A percentile compares a stretch with the other conserved stretches of the same genome.
Conservation (phyloP, 1,140 invertebrate genomes). For the Microplitis demolitor region DNA sequence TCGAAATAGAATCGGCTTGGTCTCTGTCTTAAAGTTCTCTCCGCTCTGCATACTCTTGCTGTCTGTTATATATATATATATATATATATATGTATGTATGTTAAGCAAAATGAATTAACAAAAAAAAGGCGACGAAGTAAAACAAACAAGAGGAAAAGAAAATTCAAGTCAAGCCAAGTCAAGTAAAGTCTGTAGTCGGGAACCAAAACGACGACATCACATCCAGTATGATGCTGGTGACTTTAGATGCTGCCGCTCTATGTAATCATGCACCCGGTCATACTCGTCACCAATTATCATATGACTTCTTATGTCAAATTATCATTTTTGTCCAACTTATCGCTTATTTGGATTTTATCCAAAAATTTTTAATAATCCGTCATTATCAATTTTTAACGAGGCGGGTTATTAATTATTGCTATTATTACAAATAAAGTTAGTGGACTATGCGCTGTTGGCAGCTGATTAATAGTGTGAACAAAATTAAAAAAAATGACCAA, state of each 20-base stretch:
- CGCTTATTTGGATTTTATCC: neutral
- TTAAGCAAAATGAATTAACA: slow-evolving; percentile 22
- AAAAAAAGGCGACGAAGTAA: slow-evolving; percentile 28
- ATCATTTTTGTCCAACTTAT: neutral
- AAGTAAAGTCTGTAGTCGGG: slow-evolving; percentile 10
- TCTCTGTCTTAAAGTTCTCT: slow-evolving; percentile 13
- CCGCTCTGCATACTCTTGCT: neutral
- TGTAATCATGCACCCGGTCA: slow-evolving; percentile 13
- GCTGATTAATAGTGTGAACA: neutral
- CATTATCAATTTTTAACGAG: neutral
- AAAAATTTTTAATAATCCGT: neutral
- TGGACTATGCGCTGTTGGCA: no score
- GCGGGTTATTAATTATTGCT: no score
- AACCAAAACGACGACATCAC: neutral
- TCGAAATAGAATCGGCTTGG: slow-evolving; percentile 55
- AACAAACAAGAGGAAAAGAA: slow-evolving; percentile 28
- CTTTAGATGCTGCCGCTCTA: neutral
- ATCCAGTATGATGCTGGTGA: neutral
- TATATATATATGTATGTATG: neutral
- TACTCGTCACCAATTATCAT: slow-evolving; percentile 18
- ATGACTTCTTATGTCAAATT: slow-evolving; percentile 11
- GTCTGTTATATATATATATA: neutral
- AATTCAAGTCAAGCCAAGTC: slow-evolving; percentile 16
- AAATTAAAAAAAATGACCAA: neutral
- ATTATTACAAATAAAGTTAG: no score